These are phyloP conservation scores for Eilema caniola DNA, from an alignment of 2,888 invertebrate genomes.

Conservation along the genomic window DNA sequence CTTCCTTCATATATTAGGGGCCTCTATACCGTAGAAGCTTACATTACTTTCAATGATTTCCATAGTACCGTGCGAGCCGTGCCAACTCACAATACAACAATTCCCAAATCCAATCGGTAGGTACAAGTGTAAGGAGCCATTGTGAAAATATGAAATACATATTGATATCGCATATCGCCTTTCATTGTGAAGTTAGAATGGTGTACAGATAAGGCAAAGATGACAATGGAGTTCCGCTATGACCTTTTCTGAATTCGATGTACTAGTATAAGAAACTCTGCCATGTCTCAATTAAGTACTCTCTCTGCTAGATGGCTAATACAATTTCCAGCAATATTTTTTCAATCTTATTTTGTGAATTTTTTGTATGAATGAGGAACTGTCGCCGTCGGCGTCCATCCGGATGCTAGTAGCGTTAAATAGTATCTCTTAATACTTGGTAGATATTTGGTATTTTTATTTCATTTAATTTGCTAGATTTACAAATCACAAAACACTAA, in stretches of 20 bases:
- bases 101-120: too few species aligned
- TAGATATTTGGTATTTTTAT: too few species aligned
- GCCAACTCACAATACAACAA: background rate
- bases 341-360: too few species aligned
- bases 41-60: background rate
- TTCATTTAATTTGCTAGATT: too few species aligned
- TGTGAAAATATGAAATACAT: background rate
- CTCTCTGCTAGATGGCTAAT: background rate
- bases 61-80: background rate
- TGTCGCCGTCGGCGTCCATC: too few species aligned
- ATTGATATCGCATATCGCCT: background rate
- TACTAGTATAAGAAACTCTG: background rate
- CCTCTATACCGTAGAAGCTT: background rate
- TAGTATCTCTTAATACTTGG: too few species aligned
- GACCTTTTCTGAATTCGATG: background rate
- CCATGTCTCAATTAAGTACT: background rate
- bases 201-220: background rate
- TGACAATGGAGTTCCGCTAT: background rate
- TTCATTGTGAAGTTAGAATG: slow-evolving; percentile 4
- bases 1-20: background rate
- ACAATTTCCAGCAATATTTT: too few species aligned
- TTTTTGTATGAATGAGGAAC: too few species aligned
- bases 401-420: too few species aligned
- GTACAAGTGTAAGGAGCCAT: background rate
- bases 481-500: too few species aligned